Evolutionary conservation across 2,888 invertebrate genomes (phyloP).

Genomic region (Amiota communis): DNA sequence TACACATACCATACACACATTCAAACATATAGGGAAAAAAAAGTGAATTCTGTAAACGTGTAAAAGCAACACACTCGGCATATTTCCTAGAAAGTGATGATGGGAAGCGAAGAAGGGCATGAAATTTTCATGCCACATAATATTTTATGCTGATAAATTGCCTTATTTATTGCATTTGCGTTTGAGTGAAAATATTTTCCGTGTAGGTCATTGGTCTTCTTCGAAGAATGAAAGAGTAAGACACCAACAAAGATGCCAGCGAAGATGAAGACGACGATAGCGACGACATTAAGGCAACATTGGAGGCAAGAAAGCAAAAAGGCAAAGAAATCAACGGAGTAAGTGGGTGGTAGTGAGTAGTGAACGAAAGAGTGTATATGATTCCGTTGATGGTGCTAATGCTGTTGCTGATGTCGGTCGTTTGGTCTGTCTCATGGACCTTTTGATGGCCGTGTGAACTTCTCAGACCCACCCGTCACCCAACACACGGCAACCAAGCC

Average conservation of each 20-base stretch:
- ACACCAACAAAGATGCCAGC: not conserved
- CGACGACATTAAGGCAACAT: not conserved
- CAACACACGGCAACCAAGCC: not conserved
- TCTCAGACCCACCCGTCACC: too few relatives aligned
- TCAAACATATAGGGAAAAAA: not conserved
- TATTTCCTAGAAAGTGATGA: not conserved
- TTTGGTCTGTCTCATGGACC: conserved; percentile 2
- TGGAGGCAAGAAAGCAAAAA: too few relatives aligned
- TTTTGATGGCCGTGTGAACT: not conserved
- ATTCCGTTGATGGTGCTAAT: conserved; percentile 16
- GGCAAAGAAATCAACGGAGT: not conserved
- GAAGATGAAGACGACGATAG: not conserved
- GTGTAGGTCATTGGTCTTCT: conserved; percentile 55
- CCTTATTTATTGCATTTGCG: conserved; percentile 65
- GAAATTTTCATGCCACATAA: conserved; percentile 67
- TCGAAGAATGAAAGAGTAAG: not conserved
- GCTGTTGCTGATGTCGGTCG: conserved; percentile 14
- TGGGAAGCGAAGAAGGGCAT: conserved; percentile 54
- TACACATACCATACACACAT: not conserved
- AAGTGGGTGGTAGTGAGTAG: too few relatives aligned
- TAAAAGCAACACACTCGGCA: conserved; percentile 12
- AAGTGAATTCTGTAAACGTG: conserved; percentile 20
- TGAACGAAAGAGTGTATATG: not conserved
- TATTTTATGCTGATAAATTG: conserved; percentile 66
- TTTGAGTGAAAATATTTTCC: conserved; percentile 65